Base-by-base conservation (phyloP, 2,113 vertebrate species). In the Maccullochella peelii region DNA sequence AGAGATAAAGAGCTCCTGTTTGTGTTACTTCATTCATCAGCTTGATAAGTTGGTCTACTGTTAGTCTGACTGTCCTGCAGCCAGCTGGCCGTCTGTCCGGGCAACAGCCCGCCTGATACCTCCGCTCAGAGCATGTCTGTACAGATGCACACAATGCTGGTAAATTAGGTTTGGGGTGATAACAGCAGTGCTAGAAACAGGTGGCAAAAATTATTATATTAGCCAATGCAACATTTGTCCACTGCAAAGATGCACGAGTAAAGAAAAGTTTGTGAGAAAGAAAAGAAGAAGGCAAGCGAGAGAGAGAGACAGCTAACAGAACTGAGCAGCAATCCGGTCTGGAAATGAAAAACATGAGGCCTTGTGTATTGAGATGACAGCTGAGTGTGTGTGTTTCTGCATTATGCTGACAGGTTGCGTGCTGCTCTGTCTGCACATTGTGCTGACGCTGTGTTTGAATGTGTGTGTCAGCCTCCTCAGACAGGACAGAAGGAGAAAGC, bases 21-120 rank as follows among this genome's bases (percentile, higher is more conserved):
- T 63, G 76, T 47, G 77, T 65, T 6, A 23, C 67, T 77, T 77
- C 80, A 85, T 79, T 82, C 74, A 79, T 80, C 76, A 58, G 83
- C 23, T 16, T 82, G 58, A 82, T 67, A 79, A 85, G 82, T 52
- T 1, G 40, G 15, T 81, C 50, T 12, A 8, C 38, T 40, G 75
- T 50, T 25, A 12, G 47, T 36, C 21, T 3, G 33, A 67, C 61
- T 30, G 38, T 70, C 67, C 73, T 72, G 84, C 67, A 67, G 84
- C 73, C 80, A 71, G 79, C 70, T 77, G 73, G 81, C 44, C 40
- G 30, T 5, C 77, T 63, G 59, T 59, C 65, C n/a, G 72, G 71
- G 72, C 80, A 15, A 23, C 70, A 30, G 75, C 75, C 75, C 12
- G 5, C 42, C 30, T 1, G 36, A 73, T 82, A 73, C 21, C 38